A percentile compares a stretch with the other conserved stretches of the same genome.
These are phyloP conservation scores for Melolontha melolontha DNA, from an alignment of 2,888 invertebrate genomes.

Conservation along the genomic window DNA sequence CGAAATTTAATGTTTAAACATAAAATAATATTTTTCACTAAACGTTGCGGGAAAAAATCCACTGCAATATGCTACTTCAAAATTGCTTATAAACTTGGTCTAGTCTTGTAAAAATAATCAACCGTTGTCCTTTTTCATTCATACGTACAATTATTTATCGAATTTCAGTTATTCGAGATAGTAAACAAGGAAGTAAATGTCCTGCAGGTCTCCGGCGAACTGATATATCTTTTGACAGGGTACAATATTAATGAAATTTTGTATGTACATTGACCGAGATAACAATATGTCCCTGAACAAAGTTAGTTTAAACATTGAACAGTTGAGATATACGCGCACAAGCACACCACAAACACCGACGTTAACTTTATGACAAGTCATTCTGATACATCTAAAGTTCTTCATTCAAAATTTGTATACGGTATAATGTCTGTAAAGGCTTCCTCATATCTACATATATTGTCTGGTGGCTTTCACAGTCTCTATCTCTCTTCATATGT, in stretches of 20 bases:
- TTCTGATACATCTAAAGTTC: constrained; percentile 42
- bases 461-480: constrained; percentile 10
- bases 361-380: constrained; percentile 49
- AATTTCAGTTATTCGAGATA: neutral
- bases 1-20: too few relatives aligned
- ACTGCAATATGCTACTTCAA: too few relatives aligned
- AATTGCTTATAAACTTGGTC: too few relatives aligned
- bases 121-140: too few relatives aligned
- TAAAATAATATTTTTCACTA: too few relatives aligned
- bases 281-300: constrained; percentile 51
- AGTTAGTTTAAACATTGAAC: constrained; percentile 53
- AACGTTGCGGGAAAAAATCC: too few relatives aligned
- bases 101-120: too few relatives aligned
- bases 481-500: neutral
- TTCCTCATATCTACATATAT: constrained; percentile 38
- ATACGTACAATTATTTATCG: neutral
- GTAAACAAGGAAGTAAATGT: constrained; percentile 39
- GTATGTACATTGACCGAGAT: constrained; percentile 52
- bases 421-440: constrained; percentile 34
- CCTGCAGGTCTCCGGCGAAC: constrained; percentile 43
- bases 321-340: constrained; percentile 45
- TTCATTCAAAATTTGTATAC: constrained; percentile 40
- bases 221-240: constrained; percentile 53
- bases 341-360: constrained; percentile 31
- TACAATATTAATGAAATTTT: constrained; percentile 54